Percentiles rank a stretch among this genome's conserved stretches.
phyloP scores from a whole-genome alignment of 2,797 vertebrate genomes.

The Miichthys miiuy region DNA sequence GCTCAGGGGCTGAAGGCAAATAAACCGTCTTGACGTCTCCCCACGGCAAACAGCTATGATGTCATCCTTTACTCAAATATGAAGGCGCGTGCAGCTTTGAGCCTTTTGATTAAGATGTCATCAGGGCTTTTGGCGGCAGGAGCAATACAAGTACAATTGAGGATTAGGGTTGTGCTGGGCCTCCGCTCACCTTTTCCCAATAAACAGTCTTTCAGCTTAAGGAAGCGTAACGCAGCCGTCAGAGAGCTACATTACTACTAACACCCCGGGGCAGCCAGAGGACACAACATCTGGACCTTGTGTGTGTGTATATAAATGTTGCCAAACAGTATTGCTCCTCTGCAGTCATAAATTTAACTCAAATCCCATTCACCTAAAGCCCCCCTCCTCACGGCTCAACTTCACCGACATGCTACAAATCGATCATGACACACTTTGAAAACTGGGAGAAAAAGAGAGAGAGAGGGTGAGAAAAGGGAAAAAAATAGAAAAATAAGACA shows the following conservation, averaged over 20 bases:
- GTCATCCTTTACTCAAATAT: conserved; percentile 51
- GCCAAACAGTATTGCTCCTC: conserved; percentile 69
- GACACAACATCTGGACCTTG: conserved; percentile 78
- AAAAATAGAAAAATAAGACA: conserved; percentile 18
- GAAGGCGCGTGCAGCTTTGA: conserved; percentile 55
- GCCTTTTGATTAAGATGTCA: conserved; percentile 65
- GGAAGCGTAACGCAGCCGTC: conserved; percentile 47
- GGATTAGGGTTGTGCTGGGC: conserved; percentile 33
- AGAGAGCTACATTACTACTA: conserved; percentile 47
- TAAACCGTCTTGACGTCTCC: conserved; percentile 48
- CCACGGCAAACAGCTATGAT: conserved; percentile 48
- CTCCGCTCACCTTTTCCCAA: conserved; percentile 49
- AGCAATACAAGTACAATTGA: conserved; percentile 28
- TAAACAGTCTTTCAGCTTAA: conserved; percentile 59
- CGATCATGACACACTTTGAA: conserved; percentile 53
- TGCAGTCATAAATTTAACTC: conserved; percentile 63
- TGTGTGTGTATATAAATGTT: conserved; percentile 56
- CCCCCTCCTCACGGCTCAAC: conserved; percentile 23
- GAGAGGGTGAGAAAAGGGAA: background rate
- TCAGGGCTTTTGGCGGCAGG: conserved; percentile 20
- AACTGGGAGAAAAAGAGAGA: conserved; percentile 6
- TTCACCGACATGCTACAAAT: conserved; percentile 64
- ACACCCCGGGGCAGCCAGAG: conserved; percentile 70
- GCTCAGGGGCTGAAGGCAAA: conserved; percentile 45
- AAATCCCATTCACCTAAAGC: conserved; percentile 59